Conservation (phyloP, 2,113 vertebrate species). For the Myodes glareolus region DNA sequence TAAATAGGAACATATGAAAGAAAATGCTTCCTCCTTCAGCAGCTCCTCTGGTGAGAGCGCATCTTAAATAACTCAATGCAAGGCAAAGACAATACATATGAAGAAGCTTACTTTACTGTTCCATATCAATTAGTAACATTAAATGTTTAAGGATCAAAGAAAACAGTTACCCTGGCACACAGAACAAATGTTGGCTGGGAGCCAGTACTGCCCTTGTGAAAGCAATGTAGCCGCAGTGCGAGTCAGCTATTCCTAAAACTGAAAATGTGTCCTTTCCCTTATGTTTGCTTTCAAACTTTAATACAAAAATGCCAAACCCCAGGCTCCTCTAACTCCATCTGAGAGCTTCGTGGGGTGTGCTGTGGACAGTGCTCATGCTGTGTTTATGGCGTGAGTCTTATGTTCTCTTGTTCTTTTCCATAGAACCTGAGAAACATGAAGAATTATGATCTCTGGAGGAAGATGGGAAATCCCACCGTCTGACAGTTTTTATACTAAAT, state of each 20-base stretch:
- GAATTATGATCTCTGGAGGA: slow-evolving; percentile 87
- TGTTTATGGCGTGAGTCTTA: not conserved
- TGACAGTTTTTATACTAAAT: slow-evolving; percentile 88
- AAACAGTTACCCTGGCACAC: not conserved
- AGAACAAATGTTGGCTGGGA: not conserved
- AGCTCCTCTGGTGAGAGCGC: not conserved
- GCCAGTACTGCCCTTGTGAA: not conserved
- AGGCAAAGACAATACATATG: not conserved
- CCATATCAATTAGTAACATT: not conserved
- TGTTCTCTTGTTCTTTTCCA: slow-evolving; percentile 67
- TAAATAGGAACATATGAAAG: not conserved
- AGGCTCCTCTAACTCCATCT: not conserved
- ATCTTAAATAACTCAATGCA: slow-evolving; percentile 34
- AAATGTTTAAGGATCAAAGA: slow-evolving; percentile 8
- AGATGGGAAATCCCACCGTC: slow-evolving; percentile 81
- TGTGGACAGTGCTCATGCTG: not conserved
- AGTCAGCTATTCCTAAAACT: not conserved
- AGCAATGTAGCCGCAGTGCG: not conserved
- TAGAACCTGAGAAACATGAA: slow-evolving; percentile 84
- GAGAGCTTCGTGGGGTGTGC: not conserved
- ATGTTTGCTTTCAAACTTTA: slow-evolving; percentile 25
- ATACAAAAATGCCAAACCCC: not conserved
- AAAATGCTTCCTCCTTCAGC: not conserved
- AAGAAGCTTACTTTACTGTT: not conserved
- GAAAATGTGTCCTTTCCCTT: not conserved